Percentiles rank a stretch among this genome's conserved stretches.
These are phyloP conservation scores for Polydrusus tereticollis DNA, from an alignment of 2,888 invertebrate genomes.

Conservation along the genomic window DNA sequence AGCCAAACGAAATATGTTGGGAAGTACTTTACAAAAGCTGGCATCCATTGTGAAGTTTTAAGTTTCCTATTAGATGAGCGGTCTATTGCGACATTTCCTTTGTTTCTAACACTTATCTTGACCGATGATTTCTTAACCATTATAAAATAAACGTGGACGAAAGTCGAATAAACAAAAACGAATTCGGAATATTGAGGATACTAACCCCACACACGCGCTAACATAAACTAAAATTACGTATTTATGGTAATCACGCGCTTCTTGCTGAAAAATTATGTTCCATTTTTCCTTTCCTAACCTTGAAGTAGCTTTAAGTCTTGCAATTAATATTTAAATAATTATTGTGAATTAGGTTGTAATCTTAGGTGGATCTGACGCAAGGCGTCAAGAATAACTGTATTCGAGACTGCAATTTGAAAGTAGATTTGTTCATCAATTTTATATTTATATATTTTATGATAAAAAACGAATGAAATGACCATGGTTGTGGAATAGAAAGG, in stretches of 20 bases:
- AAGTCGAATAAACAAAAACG: too few relatives aligned
- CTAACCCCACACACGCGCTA: neutral
- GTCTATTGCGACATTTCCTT: too few relatives aligned
- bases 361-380: neutral
- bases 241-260: neutral
- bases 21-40: too few relatives aligned
- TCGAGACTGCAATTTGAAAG: neutral
- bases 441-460: too few relatives aligned
- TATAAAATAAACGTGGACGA: too few relatives aligned
- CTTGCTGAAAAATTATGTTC: neutral
- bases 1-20: too few relatives aligned
- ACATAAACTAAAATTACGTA: neutral
- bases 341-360: neutral
- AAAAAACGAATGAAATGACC: too few relatives aligned
- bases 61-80: too few relatives aligned
- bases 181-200: neutral
- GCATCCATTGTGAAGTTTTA: too few relatives aligned
- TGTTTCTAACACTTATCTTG: too few relatives aligned
- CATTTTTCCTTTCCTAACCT: neutral
- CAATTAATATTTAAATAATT: conserved; percentile 1
- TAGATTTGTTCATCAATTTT: neutral
- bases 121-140: too few relatives aligned
- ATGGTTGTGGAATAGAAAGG: too few relatives aligned
- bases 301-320: neutral
- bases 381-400: neutral